Percentiles rank a stretch among this genome's conserved stretches.
These are phyloP conservation scores for Dicaeum eximium DNA, from an alignment of 2,113 vertebrate genomes.

Conservation along the genomic window DNA sequence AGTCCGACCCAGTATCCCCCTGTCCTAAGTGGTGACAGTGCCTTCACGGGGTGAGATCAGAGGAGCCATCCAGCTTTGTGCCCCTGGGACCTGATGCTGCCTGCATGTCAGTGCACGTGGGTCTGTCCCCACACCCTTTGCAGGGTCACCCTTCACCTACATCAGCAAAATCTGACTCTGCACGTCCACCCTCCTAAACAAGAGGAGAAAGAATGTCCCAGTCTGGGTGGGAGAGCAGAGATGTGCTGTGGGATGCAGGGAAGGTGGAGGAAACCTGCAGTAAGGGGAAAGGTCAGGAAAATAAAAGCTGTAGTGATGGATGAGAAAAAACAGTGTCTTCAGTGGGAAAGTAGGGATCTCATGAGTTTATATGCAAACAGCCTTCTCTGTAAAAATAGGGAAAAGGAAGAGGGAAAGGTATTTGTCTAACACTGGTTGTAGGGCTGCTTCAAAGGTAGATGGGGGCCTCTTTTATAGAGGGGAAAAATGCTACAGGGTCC, in stretches of 20 bases:
- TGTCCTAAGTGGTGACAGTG: rapidly evolving
- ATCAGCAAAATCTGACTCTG: not conserved
- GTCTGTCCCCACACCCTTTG: not conserved
- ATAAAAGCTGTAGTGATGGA: not conserved
- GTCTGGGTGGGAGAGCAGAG: not conserved
- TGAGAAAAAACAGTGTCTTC: not conserved
- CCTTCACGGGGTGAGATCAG: not conserved
- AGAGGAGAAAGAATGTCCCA: not conserved
- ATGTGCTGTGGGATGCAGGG: not conserved
- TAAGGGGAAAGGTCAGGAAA: not conserved
- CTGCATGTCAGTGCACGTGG: rapidly evolving
- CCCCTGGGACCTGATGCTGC: not conserved
- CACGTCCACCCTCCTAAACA: not conserved
- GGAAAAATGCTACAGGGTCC: not conserved
- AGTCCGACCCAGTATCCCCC: not conserved
- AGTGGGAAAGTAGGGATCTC: not conserved
- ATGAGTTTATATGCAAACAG: rapidly evolving
- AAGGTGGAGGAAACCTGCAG: not conserved
- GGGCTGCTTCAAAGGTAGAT: not conserved
- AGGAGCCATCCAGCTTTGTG: not conserved
- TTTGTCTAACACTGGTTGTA: not conserved
- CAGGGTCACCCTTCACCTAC: not conserved
- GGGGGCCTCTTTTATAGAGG: not conserved
- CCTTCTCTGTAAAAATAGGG: not conserved
- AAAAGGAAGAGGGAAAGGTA: not conserved